Percentiles rank a stretch among this genome's conserved stretches.
Evolutionary conservation across 2,888 invertebrate genomes (phyloP).

Genomic region (Andrena chrysosceles): DNA sequence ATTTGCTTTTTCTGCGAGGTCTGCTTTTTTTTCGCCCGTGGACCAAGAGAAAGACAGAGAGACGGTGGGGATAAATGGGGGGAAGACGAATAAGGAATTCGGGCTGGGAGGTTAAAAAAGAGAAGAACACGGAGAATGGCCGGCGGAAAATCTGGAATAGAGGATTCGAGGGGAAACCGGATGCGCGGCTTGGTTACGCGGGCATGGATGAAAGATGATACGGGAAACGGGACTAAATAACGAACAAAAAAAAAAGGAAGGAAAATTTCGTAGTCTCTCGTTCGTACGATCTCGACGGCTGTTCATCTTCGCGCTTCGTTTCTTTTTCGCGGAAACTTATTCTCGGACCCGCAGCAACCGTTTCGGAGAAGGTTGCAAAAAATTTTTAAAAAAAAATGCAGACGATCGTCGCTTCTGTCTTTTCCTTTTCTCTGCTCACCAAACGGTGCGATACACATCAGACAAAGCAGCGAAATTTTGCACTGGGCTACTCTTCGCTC

Average conservation of each 20-base stretch:
- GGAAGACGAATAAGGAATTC: slow-evolving; percentile 31
- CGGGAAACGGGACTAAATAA: neutral
- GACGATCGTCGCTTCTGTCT: slow-evolving; percentile 31
- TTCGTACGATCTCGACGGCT: slow-evolving; percentile 25
- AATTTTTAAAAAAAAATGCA: slow-evolving; percentile 38
- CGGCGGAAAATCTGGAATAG: slow-evolving; percentile 4
- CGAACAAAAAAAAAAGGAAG: neutral
- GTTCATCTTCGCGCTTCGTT: slow-evolving; percentile 12
- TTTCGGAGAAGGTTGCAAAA: slow-evolving; percentile 32
- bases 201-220: slow-evolving; percentile 1
- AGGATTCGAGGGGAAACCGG: neutral
- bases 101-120: neutral
- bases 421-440: slow-evolving; percentile 2
- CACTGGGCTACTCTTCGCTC: slow-evolving; percentile 64
- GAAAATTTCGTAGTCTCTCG: slow-evolving; percentile 31
- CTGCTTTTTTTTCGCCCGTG: slow-evolving; percentile 25
- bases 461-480: slow-evolving; percentile 6
- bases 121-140: neutral
- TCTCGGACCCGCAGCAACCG: slow-evolving; percentile 49
- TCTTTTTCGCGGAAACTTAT: slow-evolving; percentile 49
- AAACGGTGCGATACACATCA: neutral
- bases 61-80: slow-evolving; percentile 14
- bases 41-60: slow-evolving; percentile 41
- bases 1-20: slow-evolving; percentile 14
- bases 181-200: neutral